Percentiles rank a stretch among this genome's conserved stretches.
Evolutionary conservation across 2,888 invertebrate genomes (phyloP).

Genomic region (Axea sp.): DNA sequence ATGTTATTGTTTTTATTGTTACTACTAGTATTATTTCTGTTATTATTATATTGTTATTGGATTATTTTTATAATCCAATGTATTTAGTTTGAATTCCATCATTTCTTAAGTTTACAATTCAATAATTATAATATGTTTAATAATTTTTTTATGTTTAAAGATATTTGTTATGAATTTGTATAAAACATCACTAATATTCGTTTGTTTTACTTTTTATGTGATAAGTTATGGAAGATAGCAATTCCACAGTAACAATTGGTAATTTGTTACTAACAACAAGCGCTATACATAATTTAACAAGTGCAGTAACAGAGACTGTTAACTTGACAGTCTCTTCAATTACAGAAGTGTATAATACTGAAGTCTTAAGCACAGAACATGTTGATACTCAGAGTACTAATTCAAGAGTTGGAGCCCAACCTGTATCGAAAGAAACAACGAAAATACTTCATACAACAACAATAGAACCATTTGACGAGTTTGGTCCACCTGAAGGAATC

Average conservation of each 20-base stretch:
- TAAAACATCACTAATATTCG: not conserved
- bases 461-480: slow-evolving; percentile 73
- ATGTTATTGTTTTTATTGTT: too few relatives aligned
- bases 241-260: not conserved
- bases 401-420: slow-evolving; percentile 14
- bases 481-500: slow-evolving; percentile 76
- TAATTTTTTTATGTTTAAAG: not conserved
- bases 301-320: slow-evolving; percentile 14
- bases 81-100: too few relatives aligned
- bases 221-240: slow-evolving; percentile 43
- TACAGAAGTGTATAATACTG: slow-evolving; percentile 31
- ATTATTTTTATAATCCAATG: too few relatives aligned
- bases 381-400: slow-evolving; percentile 12
- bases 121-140: not conserved
- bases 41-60: too few relatives aligned
- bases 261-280: slow-evolving; percentile 4
- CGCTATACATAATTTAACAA: slow-evolving; percentile 30
- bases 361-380: slow-evolving; percentile 11
- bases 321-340: slow-evolving; percentile 18
- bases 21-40: too few relatives aligned
- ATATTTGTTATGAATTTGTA: too few relatives aligned
- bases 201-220: slow-evolving; percentile 14
- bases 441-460: slow-evolving; percentile 67
- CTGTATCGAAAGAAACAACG: slow-evolving; percentile 63
- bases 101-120: too few relatives aligned